Conservation (phyloP, 37 sponge, comb jelly and placozoan genomes). For the Chondrilla cf. caribensis region DNA sequence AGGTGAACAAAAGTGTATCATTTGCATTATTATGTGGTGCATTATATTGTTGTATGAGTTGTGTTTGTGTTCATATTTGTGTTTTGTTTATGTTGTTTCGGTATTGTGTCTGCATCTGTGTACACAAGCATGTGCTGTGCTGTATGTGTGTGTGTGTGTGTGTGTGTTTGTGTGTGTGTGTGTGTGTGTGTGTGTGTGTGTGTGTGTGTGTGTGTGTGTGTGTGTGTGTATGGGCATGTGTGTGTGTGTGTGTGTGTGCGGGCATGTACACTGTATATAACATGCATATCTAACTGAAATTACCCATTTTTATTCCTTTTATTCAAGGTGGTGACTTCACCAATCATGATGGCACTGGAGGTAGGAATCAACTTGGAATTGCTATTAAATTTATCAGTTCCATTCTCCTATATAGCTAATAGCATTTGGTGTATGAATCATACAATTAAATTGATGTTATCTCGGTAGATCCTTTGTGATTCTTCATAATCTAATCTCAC, state of each 20-base stretch:
- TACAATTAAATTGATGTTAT: too few relatives aligned
- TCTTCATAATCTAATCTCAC: too few relatives aligned
- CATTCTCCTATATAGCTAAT: too few relatives aligned
- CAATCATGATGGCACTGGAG: constrained; percentile 65
- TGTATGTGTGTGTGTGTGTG: constrained; percentile 8
- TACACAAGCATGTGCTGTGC: neutral
- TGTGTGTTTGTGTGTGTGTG: constrained; percentile 6
- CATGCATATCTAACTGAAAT: too few relatives aligned
- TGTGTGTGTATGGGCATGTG: constrained; percentile 23
- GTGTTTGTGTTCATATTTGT: constrained; percentile 11
- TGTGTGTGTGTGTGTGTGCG: constrained; percentile 17
- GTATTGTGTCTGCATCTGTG: neutral
- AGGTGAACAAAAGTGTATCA: constrained; percentile 46
- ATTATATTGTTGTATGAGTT: neutral
- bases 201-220: constrained; percentile 28
- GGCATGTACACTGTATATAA: neutral
- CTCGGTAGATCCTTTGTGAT: too few relatives aligned
- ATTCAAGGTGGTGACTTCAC: constrained; percentile 75
- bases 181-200: constrained; percentile 17
- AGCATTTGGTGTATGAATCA: too few relatives aligned
- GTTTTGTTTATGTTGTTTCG: too few relatives aligned
- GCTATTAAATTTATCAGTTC: too few relatives aligned
- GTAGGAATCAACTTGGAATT: too few relatives aligned
- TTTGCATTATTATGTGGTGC: neutral
- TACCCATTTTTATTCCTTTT: too few relatives aligned